A percentile compares a stretch with the other conserved stretches of the same genome.
Evolutionary conservation across 2,888 invertebrate genomes (phyloP).

Genomic region (Malachius bipustulatus): DNA sequence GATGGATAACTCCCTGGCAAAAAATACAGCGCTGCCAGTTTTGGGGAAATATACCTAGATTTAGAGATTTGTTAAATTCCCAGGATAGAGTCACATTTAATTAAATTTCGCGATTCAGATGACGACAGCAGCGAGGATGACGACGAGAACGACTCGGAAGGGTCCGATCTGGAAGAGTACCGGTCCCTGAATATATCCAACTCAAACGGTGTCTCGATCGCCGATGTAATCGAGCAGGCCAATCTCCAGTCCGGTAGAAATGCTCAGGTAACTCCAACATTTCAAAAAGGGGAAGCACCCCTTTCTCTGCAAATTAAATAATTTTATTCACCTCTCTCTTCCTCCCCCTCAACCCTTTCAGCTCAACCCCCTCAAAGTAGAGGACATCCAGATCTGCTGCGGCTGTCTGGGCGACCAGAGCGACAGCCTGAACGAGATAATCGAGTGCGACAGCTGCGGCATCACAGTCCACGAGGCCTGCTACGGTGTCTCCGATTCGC

Average conservation of each 20-base stretch:
- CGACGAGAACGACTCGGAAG: conserved; percentile 36
- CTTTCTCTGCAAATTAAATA: no score
- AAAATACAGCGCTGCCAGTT: no score
- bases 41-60: no score
- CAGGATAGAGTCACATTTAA: no score
- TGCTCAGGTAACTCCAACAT: conserved; percentile 21
- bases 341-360: no score
- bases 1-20: no score
- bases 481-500: conserved; percentile 87
- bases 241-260: conserved; percentile 36
- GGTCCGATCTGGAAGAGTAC: conserved; percentile 26
- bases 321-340: no score
- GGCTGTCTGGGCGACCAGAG: conserved; percentile 88
- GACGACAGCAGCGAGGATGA: conserved; percentile 28
- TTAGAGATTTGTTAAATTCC: no score
- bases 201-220: conserved; percentile 34
- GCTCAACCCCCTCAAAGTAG: no score
- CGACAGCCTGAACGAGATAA: conserved; percentile 89
- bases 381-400: conserved; percentile 67
- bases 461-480: conserved; percentile 96
- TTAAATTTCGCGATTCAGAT: no score
- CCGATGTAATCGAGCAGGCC: conserved; percentile 42
- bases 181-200: conserved; percentile 24
- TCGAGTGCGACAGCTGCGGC: conserved; percentile 94
- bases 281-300: no score